Evolutionary conservation across 2,113 vertebrate genomes (phyloP).

Genomic region (Noturus placidus): DNA sequence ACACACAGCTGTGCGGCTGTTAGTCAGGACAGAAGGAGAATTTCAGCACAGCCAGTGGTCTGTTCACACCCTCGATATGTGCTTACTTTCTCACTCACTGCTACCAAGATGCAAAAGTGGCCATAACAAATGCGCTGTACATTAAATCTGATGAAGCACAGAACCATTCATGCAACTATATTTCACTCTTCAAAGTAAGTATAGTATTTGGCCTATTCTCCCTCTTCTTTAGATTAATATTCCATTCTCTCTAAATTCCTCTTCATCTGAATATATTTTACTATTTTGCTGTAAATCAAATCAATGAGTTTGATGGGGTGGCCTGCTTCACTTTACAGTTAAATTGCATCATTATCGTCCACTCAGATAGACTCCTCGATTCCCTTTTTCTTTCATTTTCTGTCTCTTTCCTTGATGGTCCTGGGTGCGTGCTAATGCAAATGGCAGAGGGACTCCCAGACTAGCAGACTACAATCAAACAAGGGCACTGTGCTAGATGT

Average conservation of each 20-base stretch:
- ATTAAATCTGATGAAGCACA: neutral
- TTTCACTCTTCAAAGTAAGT: slow-evolving; percentile 56
- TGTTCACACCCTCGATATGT: neutral
- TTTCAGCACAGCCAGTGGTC: slow-evolving; percentile 11
- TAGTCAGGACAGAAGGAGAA: slow-evolving; percentile 9
- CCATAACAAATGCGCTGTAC: neutral
- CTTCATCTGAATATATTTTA: slow-evolving; percentile 41
- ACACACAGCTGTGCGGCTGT: slow-evolving; percentile 34
- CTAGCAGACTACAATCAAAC: slow-evolving; percentile 31
- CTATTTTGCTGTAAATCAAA: slow-evolving; percentile 43
- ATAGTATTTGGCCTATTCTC: slow-evolving; percentile 46
- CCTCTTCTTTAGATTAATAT: slow-evolving; percentile 11
- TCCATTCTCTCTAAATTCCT: slow-evolving; percentile 28
- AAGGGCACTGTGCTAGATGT: slow-evolving; percentile 46
- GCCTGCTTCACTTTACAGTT: slow-evolving; percentile 43
- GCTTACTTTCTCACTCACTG: neutral
- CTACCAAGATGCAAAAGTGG: neutral
- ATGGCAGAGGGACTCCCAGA: slow-evolving; percentile 52
- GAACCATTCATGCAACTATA: neutral
- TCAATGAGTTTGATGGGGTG: slow-evolving; percentile 26
- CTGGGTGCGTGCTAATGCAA: slow-evolving; percentile 57
- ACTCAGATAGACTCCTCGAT: slow-evolving; percentile 22
- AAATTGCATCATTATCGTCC: slow-evolving; percentile 49
- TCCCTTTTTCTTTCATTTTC: slow-evolving; percentile 26
- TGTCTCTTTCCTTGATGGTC: slow-evolving; percentile 27